phyloP scores from a whole-genome alignment of 2,113 vertebrate genomes.

The Stigmatopora argus region DNA sequence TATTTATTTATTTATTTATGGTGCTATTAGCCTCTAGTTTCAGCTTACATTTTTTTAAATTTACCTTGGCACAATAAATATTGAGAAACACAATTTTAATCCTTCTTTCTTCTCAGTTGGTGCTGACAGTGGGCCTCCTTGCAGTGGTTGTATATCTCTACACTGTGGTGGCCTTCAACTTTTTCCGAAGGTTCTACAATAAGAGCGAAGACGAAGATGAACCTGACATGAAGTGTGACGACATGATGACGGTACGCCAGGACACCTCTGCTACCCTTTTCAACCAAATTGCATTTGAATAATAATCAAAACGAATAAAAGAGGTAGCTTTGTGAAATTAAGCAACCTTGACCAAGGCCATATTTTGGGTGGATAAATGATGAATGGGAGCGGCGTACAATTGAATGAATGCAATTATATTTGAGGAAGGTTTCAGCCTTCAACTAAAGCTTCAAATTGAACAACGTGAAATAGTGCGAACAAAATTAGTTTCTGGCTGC shows the following conservation, averaged over 20 bases:
- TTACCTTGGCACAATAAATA: not conserved
- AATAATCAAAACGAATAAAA: not conserved
- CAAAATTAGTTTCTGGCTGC: not conserved
- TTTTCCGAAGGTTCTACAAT: conserved; percentile 99
- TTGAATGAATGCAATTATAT: not conserved
- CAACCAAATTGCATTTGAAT: not conserved
- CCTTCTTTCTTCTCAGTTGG: conserved; percentile 66
- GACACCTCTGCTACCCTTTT: not conserved
- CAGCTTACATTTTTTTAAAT: too few relatives aligned
- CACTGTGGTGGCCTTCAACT: conserved; percentile 97
- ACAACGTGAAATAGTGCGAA: not conserved
- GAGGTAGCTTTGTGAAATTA: not conserved
- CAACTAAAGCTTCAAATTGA: not conserved
- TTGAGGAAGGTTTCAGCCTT: not conserved
- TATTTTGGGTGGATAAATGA: conserved; percentile 3
- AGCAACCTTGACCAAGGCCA: not conserved
- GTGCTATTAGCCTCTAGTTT: not conserved
- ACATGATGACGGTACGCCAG: conserved; percentile 92
- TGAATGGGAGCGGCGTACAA: not conserved
- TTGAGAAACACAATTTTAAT: not conserved
- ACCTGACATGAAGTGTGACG: conserved; percentile 97
- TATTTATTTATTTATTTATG: too few relatives aligned
- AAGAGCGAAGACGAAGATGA: conserved; percentile 94
- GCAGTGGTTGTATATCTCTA: conserved; percentile 97
- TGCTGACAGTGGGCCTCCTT: conserved; percentile 90